Evolutionary conservation across 2,113 vertebrate genomes (phyloP).

Genomic region (Dicaeum eximium): DNA sequence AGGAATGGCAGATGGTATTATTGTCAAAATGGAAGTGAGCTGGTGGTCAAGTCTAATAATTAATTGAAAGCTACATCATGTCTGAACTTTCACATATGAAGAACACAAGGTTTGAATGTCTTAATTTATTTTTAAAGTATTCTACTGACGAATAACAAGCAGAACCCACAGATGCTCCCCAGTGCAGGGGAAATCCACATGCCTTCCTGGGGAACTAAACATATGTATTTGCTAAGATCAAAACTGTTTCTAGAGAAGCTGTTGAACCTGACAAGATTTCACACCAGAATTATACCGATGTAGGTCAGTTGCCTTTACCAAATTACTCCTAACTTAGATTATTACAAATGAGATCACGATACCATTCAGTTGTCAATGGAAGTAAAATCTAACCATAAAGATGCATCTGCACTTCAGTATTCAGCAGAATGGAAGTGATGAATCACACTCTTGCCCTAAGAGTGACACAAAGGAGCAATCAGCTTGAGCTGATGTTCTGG

Average conservation of each 20-base stretch:
- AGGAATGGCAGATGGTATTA: slow-evolving; percentile 37
- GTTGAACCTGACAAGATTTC: not conserved
- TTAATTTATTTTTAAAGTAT: not conserved
- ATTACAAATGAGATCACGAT: not conserved
- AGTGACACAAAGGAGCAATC: slow-evolving; percentile 45
- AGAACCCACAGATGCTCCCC: not conserved
- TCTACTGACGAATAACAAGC: not conserved
- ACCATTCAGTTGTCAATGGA: not conserved
- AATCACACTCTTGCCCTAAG: slow-evolving; percentile 25
- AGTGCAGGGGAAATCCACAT: not conserved
- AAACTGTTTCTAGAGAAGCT: not conserved
- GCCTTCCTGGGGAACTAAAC: not conserved
- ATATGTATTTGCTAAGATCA: not conserved
- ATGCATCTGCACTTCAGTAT: not conserved
- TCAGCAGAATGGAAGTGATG: slow-evolving; percentile 21
- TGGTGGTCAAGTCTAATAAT: not conserved
- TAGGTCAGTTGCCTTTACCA: not conserved
- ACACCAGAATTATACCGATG: not conserved
- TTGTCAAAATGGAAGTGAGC: not conserved
- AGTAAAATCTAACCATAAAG: not conserved
- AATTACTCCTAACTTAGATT: not conserved
- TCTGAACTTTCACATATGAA: not conserved
- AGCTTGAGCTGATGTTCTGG: slow-evolving; percentile 19
- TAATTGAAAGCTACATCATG: not conserved
- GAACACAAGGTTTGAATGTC: not conserved